phyloP scores from a whole-genome alignment of 2,888 invertebrate genomes.

The Drosophila mimetica region DNA sequence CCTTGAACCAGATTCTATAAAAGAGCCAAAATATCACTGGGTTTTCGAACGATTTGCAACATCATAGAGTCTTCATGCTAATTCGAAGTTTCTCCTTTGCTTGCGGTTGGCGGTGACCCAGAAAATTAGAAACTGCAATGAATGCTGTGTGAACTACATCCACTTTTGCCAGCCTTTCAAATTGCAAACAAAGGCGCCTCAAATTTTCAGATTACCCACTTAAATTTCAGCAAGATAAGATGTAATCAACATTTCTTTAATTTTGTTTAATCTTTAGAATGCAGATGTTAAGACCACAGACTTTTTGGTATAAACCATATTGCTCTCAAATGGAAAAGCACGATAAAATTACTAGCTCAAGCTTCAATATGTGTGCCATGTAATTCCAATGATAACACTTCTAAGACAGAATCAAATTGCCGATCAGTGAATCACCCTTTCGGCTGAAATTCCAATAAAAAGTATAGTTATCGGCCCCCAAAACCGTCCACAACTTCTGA shows the following conservation, averaged over 20 bases:
- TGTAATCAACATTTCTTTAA: too few relatives aligned
- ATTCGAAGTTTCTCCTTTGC: conserved; percentile 25
- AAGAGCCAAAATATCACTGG: background rate
- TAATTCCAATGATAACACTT: too few relatives aligned
- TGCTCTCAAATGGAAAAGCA: too few relatives aligned
- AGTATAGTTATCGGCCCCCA: conserved; percentile 1
- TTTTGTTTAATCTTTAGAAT: conserved; percentile 3
- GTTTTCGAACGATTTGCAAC: background rate
- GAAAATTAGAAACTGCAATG: conserved; percentile 25
- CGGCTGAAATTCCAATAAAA: conserved; percentile 1
- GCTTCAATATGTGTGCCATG: too few relatives aligned
- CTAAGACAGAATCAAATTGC: background rate
- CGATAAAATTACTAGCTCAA: too few relatives aligned
- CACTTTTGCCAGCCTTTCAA: conserved; percentile 7
- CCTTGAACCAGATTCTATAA: conserved; percentile 25
- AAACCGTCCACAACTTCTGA: background rate
- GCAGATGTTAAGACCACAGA: background rate
- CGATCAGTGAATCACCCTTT: conserved; percentile 10
- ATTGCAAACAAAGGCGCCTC: background rate
- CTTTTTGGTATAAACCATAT: background rate
- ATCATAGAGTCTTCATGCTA: conserved; percentile 8
- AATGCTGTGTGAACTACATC: conserved; percentile 7
- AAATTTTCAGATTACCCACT: conserved; percentile 4
- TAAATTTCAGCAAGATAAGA: conserved; percentile 5
- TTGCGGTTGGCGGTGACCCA: conserved; percentile 17